These are phyloP conservation scores for Chrysochloris asiatica DNA, from an alignment of 2,113 vertebrate genomes.

Conservation along the genomic window DNA sequence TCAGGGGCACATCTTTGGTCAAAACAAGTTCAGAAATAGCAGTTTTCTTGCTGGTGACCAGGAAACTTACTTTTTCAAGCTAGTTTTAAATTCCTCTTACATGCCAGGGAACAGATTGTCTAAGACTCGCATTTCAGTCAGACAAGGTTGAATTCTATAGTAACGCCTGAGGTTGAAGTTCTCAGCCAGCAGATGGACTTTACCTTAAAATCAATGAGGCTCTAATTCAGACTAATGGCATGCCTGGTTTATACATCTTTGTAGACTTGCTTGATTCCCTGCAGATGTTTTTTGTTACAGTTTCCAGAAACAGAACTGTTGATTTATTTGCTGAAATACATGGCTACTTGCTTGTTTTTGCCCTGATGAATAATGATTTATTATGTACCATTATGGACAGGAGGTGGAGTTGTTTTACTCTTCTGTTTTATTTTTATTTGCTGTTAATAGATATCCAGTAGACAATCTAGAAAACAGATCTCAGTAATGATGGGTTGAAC, in stretches of 20 bases:
- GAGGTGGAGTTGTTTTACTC: slow-evolving; percentile 35
- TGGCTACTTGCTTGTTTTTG: slow-evolving; percentile 62
- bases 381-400: slow-evolving; percentile 58
- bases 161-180: slow-evolving; percentile 8
- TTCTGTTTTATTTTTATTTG: slow-evolving; percentile 62
- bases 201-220: background rate
- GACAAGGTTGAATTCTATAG: background rate
- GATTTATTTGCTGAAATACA: slow-evolving; percentile 75
- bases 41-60: background rate
- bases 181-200: slow-evolving; percentile 34
- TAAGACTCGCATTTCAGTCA: slow-evolving; percentile 1
- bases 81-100: slow-evolving; percentile 43
- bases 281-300: slow-evolving; percentile 42
- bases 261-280: slow-evolving; percentile 27
- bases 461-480: slow-evolving; percentile 29
- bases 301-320: slow-evolving; percentile 57
- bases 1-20: background rate
- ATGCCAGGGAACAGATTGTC: background rate
- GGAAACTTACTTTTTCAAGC: background rate
- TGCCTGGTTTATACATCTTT: slow-evolving; percentile 6
- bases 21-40: slow-evolving; percentile 23
- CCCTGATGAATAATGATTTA: slow-evolving; percentile 72
- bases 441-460: slow-evolving; percentile 38
- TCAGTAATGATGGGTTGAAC: background rate
- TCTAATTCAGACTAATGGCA: background rate